phyloP scores from a whole-genome alignment of 2,797 vertebrate species.

The Apogon hyalosoma region DNA sequence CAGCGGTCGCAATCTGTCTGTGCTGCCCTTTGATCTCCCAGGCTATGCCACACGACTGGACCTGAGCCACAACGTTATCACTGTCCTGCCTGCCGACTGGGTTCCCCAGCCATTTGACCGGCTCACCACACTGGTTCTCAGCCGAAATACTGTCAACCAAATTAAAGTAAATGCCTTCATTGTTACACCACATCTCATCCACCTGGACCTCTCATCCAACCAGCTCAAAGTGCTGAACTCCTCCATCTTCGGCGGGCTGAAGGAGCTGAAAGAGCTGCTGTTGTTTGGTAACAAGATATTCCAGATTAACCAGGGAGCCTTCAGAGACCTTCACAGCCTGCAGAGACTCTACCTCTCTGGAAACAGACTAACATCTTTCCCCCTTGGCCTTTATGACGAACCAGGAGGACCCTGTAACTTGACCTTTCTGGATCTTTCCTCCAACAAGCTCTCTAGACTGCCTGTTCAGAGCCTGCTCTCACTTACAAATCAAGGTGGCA shows the following conservation, averaged over 20 bases:
- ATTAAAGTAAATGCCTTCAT: slow-evolving; percentile 86
- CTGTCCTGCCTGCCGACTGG: slow-evolving; percentile 86
- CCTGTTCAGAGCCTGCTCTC: slow-evolving; percentile 86
- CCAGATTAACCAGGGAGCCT: slow-evolving; percentile 82
- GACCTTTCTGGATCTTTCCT: slow-evolving; percentile 89
- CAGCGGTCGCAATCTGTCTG: slow-evolving; percentile 88
- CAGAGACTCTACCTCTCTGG: slow-evolving; percentile 90
- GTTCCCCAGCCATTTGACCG: slow-evolving; percentile 79
- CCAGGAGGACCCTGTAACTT: slow-evolving; percentile 84
- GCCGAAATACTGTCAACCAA: slow-evolving; percentile 85
- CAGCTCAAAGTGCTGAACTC: slow-evolving; percentile 81
- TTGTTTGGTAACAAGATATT: slow-evolving; percentile 90
- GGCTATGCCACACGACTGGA: slow-evolving; percentile 87
- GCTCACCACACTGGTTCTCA: slow-evolving; percentile 86
- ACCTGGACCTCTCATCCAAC: slow-evolving; percentile 92
- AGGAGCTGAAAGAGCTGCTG: slow-evolving; percentile 86
- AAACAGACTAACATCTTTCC: slow-evolving; percentile 86
- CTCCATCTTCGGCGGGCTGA: slow-evolving; percentile 86
- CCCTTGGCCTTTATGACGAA: slow-evolving; percentile 85
- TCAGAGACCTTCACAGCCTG: slow-evolving; percentile 83
- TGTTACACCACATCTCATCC: slow-evolving; percentile 82
- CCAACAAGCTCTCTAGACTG: slow-evolving; percentile 85
- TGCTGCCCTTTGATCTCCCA: slow-evolving; percentile 85
- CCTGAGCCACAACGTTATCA: slow-evolving; percentile 90
- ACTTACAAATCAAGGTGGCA: slow-evolving; percentile 82